phyloP scores from a whole-genome alignment of 2,888 invertebrate genomes.

The Toxonevra muliebris region DNA sequence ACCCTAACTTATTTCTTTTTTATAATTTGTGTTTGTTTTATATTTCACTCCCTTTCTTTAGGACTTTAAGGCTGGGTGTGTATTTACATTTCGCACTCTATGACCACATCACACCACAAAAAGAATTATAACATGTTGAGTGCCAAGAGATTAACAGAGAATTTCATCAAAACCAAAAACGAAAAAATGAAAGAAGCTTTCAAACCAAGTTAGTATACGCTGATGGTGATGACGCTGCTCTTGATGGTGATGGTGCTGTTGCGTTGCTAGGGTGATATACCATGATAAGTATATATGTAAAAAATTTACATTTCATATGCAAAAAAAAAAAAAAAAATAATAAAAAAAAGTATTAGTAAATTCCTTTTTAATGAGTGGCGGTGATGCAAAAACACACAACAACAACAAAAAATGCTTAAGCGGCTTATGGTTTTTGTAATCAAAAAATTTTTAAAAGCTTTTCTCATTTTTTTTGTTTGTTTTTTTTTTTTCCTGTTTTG shows the following conservation, averaged over 20 bases:
- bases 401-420: slow-evolving; percentile 43
- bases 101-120: neutral
- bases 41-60: too few relatives aligned
- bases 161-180: slow-evolving; percentile 24
- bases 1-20: too few relatives aligned
- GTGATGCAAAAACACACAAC: slow-evolving; percentile 18
- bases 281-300: neutral
- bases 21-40: too few relatives aligned
- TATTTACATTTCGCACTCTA: too few relatives aligned
- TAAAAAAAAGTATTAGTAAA: slow-evolving; percentile 33
- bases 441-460: slow-evolving; percentile 57
- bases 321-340: neutral
- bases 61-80: too few relatives aligned
- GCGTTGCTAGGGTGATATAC: neutral
- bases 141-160: slow-evolving; percentile 43
- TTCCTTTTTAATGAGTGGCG: slow-evolving; percentile 42
- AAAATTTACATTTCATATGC: neutral
- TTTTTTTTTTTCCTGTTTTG: neutral
- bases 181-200: too few relatives aligned
- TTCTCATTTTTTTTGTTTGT: slow-evolving; percentile 21
- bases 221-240: neutral
- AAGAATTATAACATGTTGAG: slow-evolving; percentile 35
- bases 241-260: neutral
- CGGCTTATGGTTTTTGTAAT: slow-evolving; percentile 59
- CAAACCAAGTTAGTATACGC: neutral